phyloP scores from a whole-genome alignment of 2,113 vertebrate species.

The Cheilinus undulatus region DNA sequence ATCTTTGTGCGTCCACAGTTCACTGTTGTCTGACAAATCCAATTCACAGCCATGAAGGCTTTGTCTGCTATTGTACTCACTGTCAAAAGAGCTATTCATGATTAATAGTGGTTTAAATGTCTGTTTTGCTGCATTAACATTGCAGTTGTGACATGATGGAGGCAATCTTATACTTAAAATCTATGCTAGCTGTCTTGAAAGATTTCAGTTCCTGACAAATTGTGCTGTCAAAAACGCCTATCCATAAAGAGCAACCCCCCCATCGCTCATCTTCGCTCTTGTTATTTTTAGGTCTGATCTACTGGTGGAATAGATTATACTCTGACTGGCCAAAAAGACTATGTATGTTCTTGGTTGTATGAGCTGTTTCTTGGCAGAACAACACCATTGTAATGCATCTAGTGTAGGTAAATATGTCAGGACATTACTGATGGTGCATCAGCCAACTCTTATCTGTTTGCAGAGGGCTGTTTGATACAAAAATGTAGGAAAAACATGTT shows the following conservation, averaged over 20 bases:
- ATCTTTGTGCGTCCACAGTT: conserved; percentile 41
- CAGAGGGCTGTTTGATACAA: conserved; percentile 34
- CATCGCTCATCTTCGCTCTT: not conserved
- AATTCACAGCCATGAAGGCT: conserved; percentile 44
- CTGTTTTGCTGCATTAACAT: conserved; percentile 65
- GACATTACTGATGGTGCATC: conserved; percentile 48
- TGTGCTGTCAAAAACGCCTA: conserved; percentile 28
- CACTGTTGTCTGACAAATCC: conserved; percentile 59
- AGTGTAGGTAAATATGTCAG: conserved; percentile 47
- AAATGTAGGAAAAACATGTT: conserved; percentile 65
- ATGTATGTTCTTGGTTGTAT: not conserved
- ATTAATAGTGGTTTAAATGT: conserved; percentile 73
- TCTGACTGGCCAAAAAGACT: not conserved
- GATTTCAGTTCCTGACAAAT: conserved; percentile 50
- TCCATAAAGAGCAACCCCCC: conserved; percentile 16
- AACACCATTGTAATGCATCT: conserved; percentile 22
- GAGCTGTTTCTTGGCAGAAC: conserved; percentile 11
- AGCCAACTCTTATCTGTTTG: conserved; percentile 56
- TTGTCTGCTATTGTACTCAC: conserved; percentile 56
- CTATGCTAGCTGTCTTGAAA: conserved; percentile 39
- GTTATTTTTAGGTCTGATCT: conserved; percentile 40
- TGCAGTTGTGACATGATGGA: conserved; percentile 51
- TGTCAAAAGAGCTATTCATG: conserved; percentile 65
- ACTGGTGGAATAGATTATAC: conserved; percentile 26
- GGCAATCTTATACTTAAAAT: conserved; percentile 32